Evolutionary conservation across 1,140 invertebrate species (phyloP).

Genomic region (Anoplophora glabripennis): DNA sequence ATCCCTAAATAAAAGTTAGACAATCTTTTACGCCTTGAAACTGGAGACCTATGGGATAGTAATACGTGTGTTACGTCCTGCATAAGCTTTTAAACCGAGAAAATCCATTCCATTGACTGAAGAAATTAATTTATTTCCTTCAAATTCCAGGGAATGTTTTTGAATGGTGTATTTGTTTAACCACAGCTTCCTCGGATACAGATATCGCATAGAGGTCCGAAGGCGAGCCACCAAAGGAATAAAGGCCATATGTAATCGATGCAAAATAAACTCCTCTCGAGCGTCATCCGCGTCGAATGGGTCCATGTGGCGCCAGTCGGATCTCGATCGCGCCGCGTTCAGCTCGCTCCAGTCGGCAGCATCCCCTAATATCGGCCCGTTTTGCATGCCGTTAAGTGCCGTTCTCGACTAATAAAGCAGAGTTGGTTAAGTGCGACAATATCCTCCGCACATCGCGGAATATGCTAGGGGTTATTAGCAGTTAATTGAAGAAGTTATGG

Average conservation of each 20-base stretch:
- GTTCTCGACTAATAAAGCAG: constrained; percentile 4
- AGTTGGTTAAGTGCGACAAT: constrained; percentile 4
- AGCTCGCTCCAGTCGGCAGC: background rate
- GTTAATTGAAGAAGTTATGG: constrained; percentile 6
- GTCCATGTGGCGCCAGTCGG: constrained; percentile 5
- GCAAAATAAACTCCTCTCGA: constrained; percentile 7
- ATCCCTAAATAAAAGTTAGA: too few relatives aligned
- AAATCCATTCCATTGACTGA: too few relatives aligned
- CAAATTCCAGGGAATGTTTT: too few relatives aligned
- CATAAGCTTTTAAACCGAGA: too few relatives aligned
- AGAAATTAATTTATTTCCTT: too few relatives aligned
- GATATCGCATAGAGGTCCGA: too few relatives aligned
- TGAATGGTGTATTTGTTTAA: too few relatives aligned
- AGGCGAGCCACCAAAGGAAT: too few relatives aligned
- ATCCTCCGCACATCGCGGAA: background rate
- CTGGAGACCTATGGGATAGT: too few relatives aligned
- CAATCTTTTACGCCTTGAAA: too few relatives aligned
- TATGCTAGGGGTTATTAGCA: background rate
- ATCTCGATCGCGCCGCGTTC: background rate
- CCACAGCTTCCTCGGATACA: too few relatives aligned
- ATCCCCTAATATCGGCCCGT: background rate
- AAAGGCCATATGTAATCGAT: constrained; percentile 1
- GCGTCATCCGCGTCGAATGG: background rate
- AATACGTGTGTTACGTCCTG: too few relatives aligned
- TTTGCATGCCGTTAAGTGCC: background rate